Evolutionary conservation across 2,797 vertebrate species (phyloP), one percentile per base, ranked within the genome.

Genomic region (Oreochromis mossambicus): DNA sequence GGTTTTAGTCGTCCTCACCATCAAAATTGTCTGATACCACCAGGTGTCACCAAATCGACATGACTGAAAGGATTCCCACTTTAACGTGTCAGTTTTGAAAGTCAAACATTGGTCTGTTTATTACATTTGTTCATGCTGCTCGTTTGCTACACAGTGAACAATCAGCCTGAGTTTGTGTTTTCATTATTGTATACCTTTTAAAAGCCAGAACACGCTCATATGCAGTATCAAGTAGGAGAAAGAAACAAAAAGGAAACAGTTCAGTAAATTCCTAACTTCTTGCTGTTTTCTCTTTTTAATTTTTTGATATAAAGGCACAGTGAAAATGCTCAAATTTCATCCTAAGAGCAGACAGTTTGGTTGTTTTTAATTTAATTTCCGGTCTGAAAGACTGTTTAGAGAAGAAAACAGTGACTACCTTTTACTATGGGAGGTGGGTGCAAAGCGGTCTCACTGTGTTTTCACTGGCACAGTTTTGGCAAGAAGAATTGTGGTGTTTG

Each of bases 401-500:
- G 75, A 83, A 34, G 24, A 29, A 88, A 87, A 38, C 21, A 34
- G 75, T 68, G 38, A 63, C 73, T 68, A 73, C 76, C 48, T 86
- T 83, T 17, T 54, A 80, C 54, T 73, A 48, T 77, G 78, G 88
- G 46, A 80, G 29, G 48, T 21, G 51, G 77, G 79, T 70, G 63
- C 68, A 41, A 50, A 68, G 78, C 78, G 24, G 85, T 43, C 29
- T 77, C 11, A 5, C 82, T 78, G 51, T 82, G 87, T 88, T 91
- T 86, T 85, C 77, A 86, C 82, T 87, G 82, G 85, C 80, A 88
- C 15, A 84, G 46, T 61, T 77, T 70, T 61, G 2, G 19, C 54
- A 75, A 68, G 61, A 81, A 63, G 77, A 81, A 83, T 58, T 55
- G 66, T 24, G 77, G 54, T 51, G 81, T 36, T 56, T 83, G 76